Base-by-base conservation (phyloP, 2,797 vertebrate species). In the Rhynchonycteris naso region DNA sequence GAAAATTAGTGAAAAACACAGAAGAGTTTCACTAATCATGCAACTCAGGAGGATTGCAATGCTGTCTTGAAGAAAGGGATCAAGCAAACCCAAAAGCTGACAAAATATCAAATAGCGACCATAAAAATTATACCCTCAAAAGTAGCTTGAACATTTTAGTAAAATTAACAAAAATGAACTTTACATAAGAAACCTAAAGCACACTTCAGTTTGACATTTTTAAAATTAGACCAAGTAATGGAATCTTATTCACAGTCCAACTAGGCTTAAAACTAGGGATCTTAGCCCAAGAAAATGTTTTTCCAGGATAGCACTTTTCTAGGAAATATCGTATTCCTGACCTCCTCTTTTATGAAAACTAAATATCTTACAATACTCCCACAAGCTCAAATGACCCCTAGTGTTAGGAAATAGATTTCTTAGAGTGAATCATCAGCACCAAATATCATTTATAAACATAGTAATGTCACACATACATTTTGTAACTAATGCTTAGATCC, bases 241-340 rank as follows among this genome's bases (percentile, higher is more conserved):
- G 59, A 82, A 88, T 58, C 7, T 56, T 56, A 12, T 94, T 96
- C 88, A 24, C 38, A 33, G 38, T 56, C 54, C 35, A 50, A 0
- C 47, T 22, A 87, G 83, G 2, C 6, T 83, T 66, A 72, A 84
- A 93, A 66, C 1, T 4, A 85, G 74, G 16, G 94, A 83, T 95
- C 89, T 28, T 58, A 58, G 19, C 56, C 85, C 30, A 35, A 33
- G 61, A 96, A 96, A 96, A 15, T 7, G 11, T 95, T 97, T 95
- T 92, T 75, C 54, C 88, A 56, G 81, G 43, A 74, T 80, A 58
- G 79, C 52, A 54, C 54, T 75, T 94, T 96, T 96, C 91, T 88
- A 96, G 90, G 84, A 97, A 96, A 93, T 86, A 81, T 83, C 92
- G 71, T 85, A 66, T 90, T 96, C 85, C 52, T 92, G 82, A 88